Conservation (phyloP, 1,140 invertebrate species). For the Tetramorium simillimum region DNA sequence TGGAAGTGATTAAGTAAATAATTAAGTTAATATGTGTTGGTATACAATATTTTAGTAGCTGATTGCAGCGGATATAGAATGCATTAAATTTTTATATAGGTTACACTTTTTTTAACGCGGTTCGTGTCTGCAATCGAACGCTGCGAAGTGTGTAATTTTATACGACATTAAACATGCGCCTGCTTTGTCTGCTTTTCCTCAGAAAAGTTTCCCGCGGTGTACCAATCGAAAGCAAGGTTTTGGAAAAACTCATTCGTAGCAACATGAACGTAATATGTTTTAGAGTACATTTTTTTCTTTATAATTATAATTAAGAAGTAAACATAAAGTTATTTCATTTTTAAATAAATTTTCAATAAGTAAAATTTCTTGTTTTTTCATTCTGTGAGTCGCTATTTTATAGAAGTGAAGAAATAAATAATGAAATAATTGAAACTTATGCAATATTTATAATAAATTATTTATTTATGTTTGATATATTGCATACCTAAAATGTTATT, state of each 20-base stretch:
- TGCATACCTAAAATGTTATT: neutral
- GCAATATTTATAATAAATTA: neutral
- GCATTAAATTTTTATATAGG: neutral
- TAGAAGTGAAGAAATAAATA: neutral
- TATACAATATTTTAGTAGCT: neutral
- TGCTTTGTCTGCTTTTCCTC: conserved; percentile 9
- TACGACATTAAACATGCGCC: conserved; percentile 12
- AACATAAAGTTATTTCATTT: neutral
- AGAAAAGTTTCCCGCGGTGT: neutral
- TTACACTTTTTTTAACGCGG: neutral
- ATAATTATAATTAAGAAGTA: neutral
- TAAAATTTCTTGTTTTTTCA: neutral
- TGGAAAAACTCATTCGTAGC: neutral
- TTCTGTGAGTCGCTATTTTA: neutral
- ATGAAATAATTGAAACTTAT: neutral
- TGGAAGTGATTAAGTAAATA: neutral
- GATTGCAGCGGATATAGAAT: neutral
- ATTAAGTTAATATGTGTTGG: neutral
- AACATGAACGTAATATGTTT: neutral
- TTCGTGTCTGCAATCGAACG: neutral
- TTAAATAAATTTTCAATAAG: neutral
- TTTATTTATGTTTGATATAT: neutral
- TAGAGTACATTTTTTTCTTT: neutral
- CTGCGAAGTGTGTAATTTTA: conserved; percentile 3
- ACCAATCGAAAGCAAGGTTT: neutral